These are phyloP conservation scores for Pygathrix nemaeus DNA, from an alignment of 2,113 vertebrate species.

Conservation along the genomic window DNA sequence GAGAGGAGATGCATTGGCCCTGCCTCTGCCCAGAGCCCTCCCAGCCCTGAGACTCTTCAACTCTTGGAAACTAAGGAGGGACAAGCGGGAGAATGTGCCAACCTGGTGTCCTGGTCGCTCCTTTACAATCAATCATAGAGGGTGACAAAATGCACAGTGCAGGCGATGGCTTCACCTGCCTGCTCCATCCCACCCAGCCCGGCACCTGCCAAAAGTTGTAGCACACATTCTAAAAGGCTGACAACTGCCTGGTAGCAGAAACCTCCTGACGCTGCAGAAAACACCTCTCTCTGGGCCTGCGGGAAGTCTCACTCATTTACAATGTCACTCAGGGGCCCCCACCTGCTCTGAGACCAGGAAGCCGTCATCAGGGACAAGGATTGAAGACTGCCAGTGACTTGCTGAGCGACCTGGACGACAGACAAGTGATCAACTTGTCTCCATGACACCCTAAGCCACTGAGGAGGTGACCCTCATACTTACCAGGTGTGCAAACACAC, in stretches of 20 bases:
- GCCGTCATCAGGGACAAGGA: neutral
- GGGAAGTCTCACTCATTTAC: neutral
- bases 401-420: neutral
- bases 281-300: neutral
- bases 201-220: neutral
- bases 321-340: fast-evolving
- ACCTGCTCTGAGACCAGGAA: neutral
- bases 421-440: neutral
- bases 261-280: neutral
- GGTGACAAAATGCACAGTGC: neutral
- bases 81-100: neutral
- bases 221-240: neutral
- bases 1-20: neutral
- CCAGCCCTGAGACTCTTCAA: neutral
- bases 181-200: fast-evolving
- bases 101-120: neutral
- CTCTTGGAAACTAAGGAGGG: neutral
- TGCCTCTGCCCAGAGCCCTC: neutral
- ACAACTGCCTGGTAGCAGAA: neutral
- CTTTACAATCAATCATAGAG: neutral
- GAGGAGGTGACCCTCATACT: neutral
- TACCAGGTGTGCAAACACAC: neutral
- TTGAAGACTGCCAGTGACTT: neutral
- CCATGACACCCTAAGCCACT: neutral
- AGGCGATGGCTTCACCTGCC: neutral